Conservation (phyloP, 2,888 invertebrate species). For the Sminthurinus aureus region DNA sequence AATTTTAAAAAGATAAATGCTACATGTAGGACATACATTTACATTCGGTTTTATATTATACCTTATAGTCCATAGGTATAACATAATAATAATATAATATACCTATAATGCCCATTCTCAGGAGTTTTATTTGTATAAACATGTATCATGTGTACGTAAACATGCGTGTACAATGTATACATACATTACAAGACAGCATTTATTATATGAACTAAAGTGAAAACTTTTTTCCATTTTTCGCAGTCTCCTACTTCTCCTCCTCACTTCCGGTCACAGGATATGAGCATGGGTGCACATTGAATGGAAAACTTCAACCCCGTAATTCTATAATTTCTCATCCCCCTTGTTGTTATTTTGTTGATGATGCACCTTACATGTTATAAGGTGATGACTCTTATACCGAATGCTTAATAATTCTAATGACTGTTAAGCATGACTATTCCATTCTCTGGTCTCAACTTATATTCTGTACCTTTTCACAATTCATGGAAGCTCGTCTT, state of each 20-base stretch:
- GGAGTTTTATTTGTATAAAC: too few species aligned
- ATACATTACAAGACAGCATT: background rate
- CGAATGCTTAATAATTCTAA: background rate
- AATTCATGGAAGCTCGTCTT: too few species aligned
- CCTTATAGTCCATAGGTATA: too few species aligned
- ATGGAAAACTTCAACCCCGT: background rate
- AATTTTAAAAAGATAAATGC: too few species aligned
- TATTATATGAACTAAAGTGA: constrained; percentile 10
- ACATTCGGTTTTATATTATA: too few species aligned
- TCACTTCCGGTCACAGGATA: constrained; percentile 34
- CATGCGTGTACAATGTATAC: background rate
- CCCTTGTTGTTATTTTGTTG: background rate
- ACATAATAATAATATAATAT: background rate
- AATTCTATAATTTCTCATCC: background rate
- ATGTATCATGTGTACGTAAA: too few species aligned
- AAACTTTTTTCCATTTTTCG: constrained; percentile 31
- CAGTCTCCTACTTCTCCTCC: background rate
- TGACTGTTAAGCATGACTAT: background rate
- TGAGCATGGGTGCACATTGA: constrained; percentile 33
- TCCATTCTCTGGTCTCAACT: too few species aligned
- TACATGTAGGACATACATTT: too few species aligned
- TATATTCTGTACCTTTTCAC: too few species aligned
- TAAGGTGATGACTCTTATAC: background rate
- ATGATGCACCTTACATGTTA: background rate
- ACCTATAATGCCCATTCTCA: background rate